A percentile compares a stretch with the other conserved stretches of the same genome.
Conservation (phyloP, 2,888 invertebrate species). For the Chironomus tentans region DNA sequence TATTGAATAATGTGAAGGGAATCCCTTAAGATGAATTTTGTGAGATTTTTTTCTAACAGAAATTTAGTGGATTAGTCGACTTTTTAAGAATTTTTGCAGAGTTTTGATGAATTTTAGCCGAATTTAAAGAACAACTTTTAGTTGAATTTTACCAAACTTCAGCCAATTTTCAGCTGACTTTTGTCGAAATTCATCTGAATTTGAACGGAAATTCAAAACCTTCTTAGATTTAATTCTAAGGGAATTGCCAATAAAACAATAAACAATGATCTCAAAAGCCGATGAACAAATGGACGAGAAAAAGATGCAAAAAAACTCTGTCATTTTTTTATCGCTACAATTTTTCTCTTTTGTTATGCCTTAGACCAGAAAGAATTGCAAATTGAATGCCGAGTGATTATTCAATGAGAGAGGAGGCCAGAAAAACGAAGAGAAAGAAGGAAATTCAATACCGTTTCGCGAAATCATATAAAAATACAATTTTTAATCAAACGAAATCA, state of each 20-base stretch:
- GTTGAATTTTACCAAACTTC: too few species aligned
- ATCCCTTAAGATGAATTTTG: neutral
- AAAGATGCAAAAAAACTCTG: neutral
- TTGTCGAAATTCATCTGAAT: too few species aligned
- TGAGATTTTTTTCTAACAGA: neutral
- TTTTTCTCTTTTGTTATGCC: neutral
- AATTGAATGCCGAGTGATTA: slow-evolving; percentile 22
- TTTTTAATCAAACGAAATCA: slow-evolving; percentile 25
- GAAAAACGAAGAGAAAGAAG: neutral
- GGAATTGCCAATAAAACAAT: too few species aligned
- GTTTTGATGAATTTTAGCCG: too few species aligned
- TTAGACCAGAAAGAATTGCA: slow-evolving; percentile 16
- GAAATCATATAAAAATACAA: slow-evolving; percentile 17
- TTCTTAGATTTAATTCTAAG: too few species aligned
- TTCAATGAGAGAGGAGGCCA: neutral
- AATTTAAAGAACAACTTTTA: too few species aligned
- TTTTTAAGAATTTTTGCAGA: too few species aligned
- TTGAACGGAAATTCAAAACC: too few species aligned
- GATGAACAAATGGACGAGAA: neutral
- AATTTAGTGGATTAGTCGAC: too few species aligned
- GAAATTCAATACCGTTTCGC: neutral
- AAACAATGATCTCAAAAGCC: neutral
- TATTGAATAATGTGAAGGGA: neutral
- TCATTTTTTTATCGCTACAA: neutral
- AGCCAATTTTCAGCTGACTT: too few species aligned